Evolutionary conservation across 2,888 invertebrate genomes (phyloP).

Genomic region (Diachrysia chrysitis): DNA sequence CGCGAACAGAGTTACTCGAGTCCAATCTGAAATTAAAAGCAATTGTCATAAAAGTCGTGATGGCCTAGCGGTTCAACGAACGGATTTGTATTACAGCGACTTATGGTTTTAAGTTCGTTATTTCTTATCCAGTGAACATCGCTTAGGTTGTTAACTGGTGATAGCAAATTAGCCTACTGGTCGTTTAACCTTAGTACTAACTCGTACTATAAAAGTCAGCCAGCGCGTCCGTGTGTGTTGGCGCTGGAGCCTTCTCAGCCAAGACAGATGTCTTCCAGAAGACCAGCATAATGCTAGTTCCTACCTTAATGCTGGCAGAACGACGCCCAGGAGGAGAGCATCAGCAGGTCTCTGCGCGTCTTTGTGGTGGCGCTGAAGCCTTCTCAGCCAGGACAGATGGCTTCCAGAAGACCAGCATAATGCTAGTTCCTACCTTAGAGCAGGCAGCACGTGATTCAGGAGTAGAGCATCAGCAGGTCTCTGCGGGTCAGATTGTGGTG

Average conservation of each 20-base stretch:
- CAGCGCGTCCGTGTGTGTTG: no score
- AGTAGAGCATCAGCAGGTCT: slow-evolving; percentile 72
- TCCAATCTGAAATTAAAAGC: slow-evolving; percentile 71
- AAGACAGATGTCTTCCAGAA: neutral
- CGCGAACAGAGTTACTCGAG: slow-evolving; percentile 80
- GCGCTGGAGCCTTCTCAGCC: no score
- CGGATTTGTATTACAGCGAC: no score
- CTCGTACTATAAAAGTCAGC: no score
- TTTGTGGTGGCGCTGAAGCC: no score
- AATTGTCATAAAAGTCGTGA: neutral
- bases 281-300: neutral
- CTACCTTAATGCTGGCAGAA: slow-evolving; percentile 83
- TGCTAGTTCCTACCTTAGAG: slow-evolving; percentile 72
- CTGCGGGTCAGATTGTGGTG: slow-evolving; percentile 43
- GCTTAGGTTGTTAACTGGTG: no score
- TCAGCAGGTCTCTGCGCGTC: slow-evolving; percentile 62
- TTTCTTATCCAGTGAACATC: no score
- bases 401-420: neutral
- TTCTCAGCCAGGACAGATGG: no score
- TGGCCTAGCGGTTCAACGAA: no score
- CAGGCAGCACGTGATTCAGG: slow-evolving; percentile 83
- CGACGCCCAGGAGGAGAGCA: slow-evolving; percentile 80
- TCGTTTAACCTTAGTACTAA: no score
- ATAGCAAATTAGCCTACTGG: no score
- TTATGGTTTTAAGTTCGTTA: no score